These are phyloP conservation scores for Xiphorhynchus elegans DNA, from an alignment of 2,113 vertebrate genomes.

Conservation along the genomic window DNA sequence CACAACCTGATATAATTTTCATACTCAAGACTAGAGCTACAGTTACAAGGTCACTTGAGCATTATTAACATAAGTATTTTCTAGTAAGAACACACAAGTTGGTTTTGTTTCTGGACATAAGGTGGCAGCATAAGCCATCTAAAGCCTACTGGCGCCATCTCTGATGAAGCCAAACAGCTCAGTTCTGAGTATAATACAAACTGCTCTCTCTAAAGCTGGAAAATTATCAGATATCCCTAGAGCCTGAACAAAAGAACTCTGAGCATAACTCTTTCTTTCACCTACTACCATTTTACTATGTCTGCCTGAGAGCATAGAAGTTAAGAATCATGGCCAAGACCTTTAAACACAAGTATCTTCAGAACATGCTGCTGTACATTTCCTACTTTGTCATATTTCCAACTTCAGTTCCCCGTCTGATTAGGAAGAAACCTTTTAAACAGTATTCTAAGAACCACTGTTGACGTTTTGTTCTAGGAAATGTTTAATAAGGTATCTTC, in stretches of 20 bases:
- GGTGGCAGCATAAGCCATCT: background rate
- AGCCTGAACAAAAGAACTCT: background rate
- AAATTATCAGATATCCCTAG: background rate
- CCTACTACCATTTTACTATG: background rate
- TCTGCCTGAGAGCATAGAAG: background rate
- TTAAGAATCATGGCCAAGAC: background rate
- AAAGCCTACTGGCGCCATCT: background rate
- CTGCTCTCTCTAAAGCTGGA: background rate
- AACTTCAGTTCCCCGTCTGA: background rate
- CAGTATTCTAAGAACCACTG: background rate
- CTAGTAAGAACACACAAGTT: background rate
- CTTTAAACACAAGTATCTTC: background rate
- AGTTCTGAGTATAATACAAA: rapidly evolving
- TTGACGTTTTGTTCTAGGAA: background rate
- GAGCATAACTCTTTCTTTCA: background rate
- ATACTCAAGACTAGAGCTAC: background rate
- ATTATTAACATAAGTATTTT: background rate
- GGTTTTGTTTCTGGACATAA: background rate
- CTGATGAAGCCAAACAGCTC: background rate
- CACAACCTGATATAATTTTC: background rate
- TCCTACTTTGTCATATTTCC: background rate
- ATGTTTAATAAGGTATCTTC: background rate
- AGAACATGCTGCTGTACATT: background rate
- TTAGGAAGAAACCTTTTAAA: background rate
- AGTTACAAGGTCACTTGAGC: background rate